These are phyloP conservation scores for Cephonodes hylas DNA, from an alignment of 2,888 invertebrate genomes.

Conservation along the genomic window DNA sequence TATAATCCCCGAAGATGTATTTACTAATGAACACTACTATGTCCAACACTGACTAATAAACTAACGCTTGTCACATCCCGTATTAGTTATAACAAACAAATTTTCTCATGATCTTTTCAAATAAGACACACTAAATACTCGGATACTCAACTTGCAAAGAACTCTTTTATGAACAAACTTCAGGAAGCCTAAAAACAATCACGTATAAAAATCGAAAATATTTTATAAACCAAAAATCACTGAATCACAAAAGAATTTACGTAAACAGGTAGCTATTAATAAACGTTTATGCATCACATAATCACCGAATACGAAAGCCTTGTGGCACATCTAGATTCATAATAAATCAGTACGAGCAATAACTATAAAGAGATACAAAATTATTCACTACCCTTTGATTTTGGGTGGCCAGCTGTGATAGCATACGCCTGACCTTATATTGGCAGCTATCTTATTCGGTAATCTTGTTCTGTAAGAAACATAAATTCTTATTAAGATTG, in stretches of 20 bases:
- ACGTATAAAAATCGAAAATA: neutral
- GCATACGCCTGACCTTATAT: slow-evolving; percentile 24
- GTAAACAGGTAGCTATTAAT: slow-evolving; percentile 6
- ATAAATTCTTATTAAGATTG: slow-evolving; percentile 29
- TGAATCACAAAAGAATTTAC: neutral
- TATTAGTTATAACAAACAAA: no score
- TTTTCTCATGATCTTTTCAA: no score
- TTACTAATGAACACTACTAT: no score
- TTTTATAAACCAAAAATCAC: neutral
- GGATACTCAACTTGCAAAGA: no score
- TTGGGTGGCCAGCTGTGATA: slow-evolving; percentile 15
- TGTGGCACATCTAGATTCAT: slow-evolving; percentile 25
- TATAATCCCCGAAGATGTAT: no score
- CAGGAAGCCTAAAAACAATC: no score
- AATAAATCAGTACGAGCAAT: slow-evolving; percentile 16
- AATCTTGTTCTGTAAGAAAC: slow-evolving; percentile 21
- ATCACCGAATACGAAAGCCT: no score
- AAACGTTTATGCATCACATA: neutral
- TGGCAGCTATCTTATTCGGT: slow-evolving; percentile 3
- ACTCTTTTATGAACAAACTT: no score
- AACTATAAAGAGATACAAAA: slow-evolving; percentile 9
- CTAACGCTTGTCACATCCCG: no score
- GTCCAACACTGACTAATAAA: no score
- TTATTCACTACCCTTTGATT: slow-evolving; percentile 5
- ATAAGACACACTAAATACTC: no score